Base-by-base conservation (phyloP, 2,888 invertebrate species). In the Euphydryas editha region DNA sequence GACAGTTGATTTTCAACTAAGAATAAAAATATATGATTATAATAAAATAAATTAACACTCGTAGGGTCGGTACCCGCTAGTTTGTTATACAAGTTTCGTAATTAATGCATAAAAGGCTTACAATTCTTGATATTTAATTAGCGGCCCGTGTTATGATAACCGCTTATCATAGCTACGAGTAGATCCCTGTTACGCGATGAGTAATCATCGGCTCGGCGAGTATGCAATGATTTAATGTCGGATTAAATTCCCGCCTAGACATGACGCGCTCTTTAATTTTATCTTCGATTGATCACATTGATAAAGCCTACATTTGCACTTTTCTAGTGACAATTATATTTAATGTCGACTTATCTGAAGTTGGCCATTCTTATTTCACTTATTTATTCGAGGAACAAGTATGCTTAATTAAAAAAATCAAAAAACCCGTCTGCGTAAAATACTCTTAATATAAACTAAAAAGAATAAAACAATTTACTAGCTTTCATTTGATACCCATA, bases 61-160 rank as follows among this genome's bases (percentile, higher is more conserved):
- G 56, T 6, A 21, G 20, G 15, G 44, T 8, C 36, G 6, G 30
- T 18, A n/a, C 21, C 20, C 44, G n/a, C n/a, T n/a, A n/a, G n/a
- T n/a, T 62, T 36, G 21, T 55, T 7, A 36, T 54, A 55, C 36
- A 17, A 47, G 20, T 42, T 21, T 46, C 36, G 13, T 59, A 59
- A 65, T 46, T 59, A 65, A 59, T 44, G 17, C 39, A 30, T 59
- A 54, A 59, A 59, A 65, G 42, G 55, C 39, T 51, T 51, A 37
- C 55, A 56, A 18, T 59, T 59, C 59, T 59, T 54, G 46, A 59
- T 55, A 59, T 55, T 59, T 65, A 65, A 59, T 55, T 46, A 65
- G 36, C 18, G 37, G 49, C 39, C 42, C 42, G 42, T 20, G 44
- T 54, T 44, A 8, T 59, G 44, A 65, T 59, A 54, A 18, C 20